These are phyloP conservation scores for Odontothrips loti DNA, from an alignment of 2,888 invertebrate genomes.

Conservation along the genomic window DNA sequence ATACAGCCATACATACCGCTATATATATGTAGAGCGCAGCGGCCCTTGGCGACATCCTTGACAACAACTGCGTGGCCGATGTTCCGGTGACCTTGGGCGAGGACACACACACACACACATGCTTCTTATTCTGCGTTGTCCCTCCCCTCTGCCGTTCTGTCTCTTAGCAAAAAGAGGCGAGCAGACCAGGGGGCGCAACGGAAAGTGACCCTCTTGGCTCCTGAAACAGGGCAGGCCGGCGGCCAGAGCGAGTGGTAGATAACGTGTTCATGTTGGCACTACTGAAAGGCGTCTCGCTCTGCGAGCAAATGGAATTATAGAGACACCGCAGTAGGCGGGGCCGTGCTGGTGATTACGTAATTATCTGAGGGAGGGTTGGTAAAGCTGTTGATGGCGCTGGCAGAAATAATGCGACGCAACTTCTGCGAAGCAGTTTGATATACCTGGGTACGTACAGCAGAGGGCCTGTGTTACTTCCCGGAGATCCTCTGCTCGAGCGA, in stretches of 20 bases:
- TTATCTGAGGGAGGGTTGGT: too few relatives aligned
- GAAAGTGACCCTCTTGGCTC: slow-evolving; percentile 24
- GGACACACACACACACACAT: not conserved
- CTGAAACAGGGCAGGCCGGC: not conserved
- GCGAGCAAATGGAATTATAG: too few relatives aligned
- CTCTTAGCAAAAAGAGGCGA: slow-evolving; percentile 10
- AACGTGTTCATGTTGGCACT: not conserved
- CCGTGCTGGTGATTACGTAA: too few relatives aligned
- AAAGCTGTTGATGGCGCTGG: too few relatives aligned
- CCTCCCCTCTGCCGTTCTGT: not conserved
- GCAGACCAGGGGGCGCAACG: not conserved
- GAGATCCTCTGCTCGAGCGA: too few relatives aligned
- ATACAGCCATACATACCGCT: too few relatives aligned
- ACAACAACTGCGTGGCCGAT: not conserved
- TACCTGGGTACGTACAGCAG: too few relatives aligned
- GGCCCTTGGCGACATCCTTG: slow-evolving; percentile 3
- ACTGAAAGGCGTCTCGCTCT: not conserved
- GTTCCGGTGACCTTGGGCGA: not conserved
- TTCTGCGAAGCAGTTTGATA: too few relatives aligned
- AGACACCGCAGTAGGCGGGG: too few relatives aligned
- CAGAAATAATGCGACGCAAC: too few relatives aligned
- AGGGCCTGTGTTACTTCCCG: too few relatives aligned
- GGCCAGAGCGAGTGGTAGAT: not conserved
- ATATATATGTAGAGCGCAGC: not conserved
- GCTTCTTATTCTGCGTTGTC: not conserved